phyloP scores from a whole-genome alignment of 2,888 invertebrate genomes.

The Synanthedon formicaeformis region DNA sequence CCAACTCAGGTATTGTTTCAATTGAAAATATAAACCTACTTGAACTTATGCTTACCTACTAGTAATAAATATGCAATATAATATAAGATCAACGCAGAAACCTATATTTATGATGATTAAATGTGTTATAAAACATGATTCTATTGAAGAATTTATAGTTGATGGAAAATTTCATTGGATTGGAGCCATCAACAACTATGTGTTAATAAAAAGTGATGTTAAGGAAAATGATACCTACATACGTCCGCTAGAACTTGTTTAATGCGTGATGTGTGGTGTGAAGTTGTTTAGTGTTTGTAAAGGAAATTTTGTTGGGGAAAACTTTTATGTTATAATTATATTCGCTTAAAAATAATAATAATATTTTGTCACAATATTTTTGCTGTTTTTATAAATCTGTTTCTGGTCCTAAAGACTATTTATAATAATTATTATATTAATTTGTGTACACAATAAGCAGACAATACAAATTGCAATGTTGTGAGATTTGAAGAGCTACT shows the following conservation, averaged over 20 bases:
- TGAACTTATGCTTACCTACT: no score
- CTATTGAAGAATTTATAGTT: conserved; percentile 4
- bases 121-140: conserved; percentile 3
- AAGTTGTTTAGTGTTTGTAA: not conserved
- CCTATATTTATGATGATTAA: not conserved
- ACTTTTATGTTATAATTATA: not conserved
- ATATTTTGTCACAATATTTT: no score
- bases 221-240: conserved; percentile 17
- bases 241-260: conserved; percentile 13
- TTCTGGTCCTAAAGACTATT: no score
- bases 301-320: not conserved
- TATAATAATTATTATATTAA: no score
- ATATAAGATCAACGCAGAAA: not conserved
- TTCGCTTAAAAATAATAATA: no score
- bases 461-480: not conserved
- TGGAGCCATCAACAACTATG: conserved; percentile 13
- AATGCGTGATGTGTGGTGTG: conserved; percentile 10
- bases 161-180: conserved; percentile 6
- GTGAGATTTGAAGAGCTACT: not conserved
- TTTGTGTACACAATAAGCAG: not conserved
- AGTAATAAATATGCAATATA: no score
- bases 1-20: no score
- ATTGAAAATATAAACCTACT: no score
- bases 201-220: conserved; percentile 16
- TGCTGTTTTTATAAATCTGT: no score